phyloP scores from a whole-genome alignment of 1,140 invertebrate species.

The Octopus sinensis region DNA sequence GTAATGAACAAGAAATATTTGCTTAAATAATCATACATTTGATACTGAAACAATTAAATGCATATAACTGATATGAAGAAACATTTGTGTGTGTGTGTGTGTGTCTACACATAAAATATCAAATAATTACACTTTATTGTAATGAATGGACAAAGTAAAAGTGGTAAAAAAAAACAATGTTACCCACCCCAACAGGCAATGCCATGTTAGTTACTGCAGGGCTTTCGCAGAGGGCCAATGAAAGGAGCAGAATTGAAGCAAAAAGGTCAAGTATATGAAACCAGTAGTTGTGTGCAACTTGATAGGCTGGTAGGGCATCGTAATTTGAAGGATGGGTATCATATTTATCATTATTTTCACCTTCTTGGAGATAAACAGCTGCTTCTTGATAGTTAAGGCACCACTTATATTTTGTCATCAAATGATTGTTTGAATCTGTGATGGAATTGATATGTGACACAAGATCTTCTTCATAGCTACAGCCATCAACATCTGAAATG shows the following conservation, averaged over 20 bases:
- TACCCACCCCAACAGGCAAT: conserved; percentile 58
- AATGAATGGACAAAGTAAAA: too few relatives aligned
- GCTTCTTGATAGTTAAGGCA: conserved; percentile 89
- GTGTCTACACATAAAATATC: too few relatives aligned
- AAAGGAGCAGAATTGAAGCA: conserved; percentile 74
- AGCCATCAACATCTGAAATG: conserved; percentile 1
- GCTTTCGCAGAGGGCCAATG: conserved; percentile 78
- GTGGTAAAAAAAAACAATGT: too few relatives aligned
- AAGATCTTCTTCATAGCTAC: neutral
- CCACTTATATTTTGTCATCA: conserved; percentile 59
- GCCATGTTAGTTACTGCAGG: conserved; percentile 73
- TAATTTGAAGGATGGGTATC: conserved; percentile 81
- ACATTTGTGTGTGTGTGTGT: too few relatives aligned
- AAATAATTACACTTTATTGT: too few relatives aligned
- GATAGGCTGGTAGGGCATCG: conserved; percentile 80
- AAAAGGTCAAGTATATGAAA: conserved; percentile 81
- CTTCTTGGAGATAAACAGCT: conserved; percentile 77
- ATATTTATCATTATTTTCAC: conserved; percentile 89
- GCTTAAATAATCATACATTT: too few relatives aligned
- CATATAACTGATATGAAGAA: too few relatives aligned
- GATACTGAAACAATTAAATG: too few relatives aligned
- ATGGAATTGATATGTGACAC: neutral
- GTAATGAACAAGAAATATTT: too few relatives aligned
- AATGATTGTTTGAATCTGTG: too few relatives aligned
- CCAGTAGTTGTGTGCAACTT: conserved; percentile 83